These are phyloP conservation scores for Cremastinae sp. DNA, from an alignment of 2,888 invertebrate genomes.

Conservation along the genomic window DNA sequence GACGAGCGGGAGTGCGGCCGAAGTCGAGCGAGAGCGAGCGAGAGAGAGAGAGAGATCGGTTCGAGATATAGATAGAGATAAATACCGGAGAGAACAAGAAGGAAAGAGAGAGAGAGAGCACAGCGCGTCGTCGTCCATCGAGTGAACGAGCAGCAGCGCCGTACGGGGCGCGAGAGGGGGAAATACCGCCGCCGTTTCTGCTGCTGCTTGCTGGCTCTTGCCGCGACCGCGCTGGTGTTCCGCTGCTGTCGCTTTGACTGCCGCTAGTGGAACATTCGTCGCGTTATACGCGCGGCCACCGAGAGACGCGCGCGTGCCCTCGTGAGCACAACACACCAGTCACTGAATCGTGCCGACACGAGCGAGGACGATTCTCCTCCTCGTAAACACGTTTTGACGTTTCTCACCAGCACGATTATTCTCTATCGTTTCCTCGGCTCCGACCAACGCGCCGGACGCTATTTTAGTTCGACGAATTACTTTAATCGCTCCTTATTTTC, in stretches of 20 bases:
- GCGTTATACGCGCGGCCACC: constrained; percentile 58
- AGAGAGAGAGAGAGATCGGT: constrained; percentile 45
- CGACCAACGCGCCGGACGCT: too few species aligned
- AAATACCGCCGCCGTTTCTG: constrained; percentile 52
- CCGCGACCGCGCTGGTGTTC: constrained; percentile 53
- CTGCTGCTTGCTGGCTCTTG: constrained; percentile 34
- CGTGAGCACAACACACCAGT: constrained; percentile 34
- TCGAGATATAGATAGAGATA: too few species aligned
- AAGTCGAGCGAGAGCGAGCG: constrained; percentile 42
- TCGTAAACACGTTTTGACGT: constrained; percentile 49
- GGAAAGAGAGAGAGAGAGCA: constrained; percentile 52
- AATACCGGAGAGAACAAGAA: constrained; percentile 8
- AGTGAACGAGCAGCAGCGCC: constrained; percentile 11
- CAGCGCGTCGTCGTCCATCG: constrained; percentile 46
- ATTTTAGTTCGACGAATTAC: too few species aligned
- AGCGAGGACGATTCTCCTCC: constrained; percentile 18
- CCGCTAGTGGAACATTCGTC: constrained; percentile 63
- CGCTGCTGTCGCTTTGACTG: constrained; percentile 59
- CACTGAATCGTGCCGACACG: constrained; percentile 23
- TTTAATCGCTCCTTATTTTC: constrained; percentile 9
- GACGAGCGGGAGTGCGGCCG: constrained; percentile 48
- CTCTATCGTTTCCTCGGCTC: background rate
- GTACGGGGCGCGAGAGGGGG: constrained; percentile 16
- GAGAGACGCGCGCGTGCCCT: constrained; percentile 56
- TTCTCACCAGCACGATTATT: constrained; percentile 18